Evolutionary conservation across 2,888 invertebrate genomes (phyloP).

Genomic region (Suillia variegata): DNA sequence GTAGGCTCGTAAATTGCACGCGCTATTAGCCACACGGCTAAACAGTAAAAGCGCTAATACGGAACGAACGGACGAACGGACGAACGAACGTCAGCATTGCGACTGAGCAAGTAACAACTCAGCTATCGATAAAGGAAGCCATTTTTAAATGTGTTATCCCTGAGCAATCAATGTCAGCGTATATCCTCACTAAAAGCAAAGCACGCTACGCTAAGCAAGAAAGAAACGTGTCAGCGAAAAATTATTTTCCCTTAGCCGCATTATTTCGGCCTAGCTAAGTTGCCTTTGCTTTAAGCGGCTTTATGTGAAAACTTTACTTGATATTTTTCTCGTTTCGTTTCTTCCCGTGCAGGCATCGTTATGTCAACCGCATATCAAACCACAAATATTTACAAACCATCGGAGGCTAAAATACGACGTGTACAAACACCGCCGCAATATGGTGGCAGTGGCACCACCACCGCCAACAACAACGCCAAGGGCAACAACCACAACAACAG

Average conservation of each 20-base stretch:
- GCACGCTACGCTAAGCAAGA: background rate
- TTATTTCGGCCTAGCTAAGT: background rate
- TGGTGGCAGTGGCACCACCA: constrained; percentile 9
- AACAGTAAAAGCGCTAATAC: background rate
- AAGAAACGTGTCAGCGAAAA: background rate
- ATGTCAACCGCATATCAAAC: constrained; percentile 50
- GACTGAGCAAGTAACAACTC: background rate
- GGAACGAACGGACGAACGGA: background rate
- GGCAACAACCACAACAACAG: constrained; percentile 5
- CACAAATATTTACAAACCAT: constrained; percentile 55
- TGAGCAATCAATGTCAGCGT: constrained; percentile 20
- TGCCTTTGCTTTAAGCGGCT: background rate
- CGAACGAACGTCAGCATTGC: background rate
- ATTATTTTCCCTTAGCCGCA: background rate
- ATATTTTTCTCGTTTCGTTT: background rate
- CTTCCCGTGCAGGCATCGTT: constrained; percentile 32
- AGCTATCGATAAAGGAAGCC: constrained; percentile 10
- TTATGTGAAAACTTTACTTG: background rate
- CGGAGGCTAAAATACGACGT: constrained; percentile 58
- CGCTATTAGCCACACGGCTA: constrained; percentile 31
- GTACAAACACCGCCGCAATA: constrained; percentile 49
- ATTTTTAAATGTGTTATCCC: constrained; percentile 18
- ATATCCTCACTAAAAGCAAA: background rate
- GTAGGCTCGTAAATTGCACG: constrained; percentile 37
- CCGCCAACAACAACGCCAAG: constrained; percentile 10